Base-by-base conservation (phyloP, 2,113 vertebrate species). In the Oryzias javanicus region DNA sequence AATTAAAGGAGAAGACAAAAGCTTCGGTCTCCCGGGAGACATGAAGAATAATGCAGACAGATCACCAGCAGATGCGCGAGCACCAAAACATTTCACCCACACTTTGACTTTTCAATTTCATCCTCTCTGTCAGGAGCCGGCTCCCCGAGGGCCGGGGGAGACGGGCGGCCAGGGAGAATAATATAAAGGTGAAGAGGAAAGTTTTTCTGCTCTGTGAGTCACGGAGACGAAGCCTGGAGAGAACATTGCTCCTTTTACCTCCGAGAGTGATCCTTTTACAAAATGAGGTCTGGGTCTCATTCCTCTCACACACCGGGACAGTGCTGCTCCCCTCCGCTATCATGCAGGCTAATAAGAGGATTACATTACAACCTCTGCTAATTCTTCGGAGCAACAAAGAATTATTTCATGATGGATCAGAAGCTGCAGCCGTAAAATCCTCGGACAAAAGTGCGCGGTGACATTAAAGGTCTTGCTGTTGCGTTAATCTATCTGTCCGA, bases 281-380 rank as follows among this genome's bases (percentile, higher is more conserved):
- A 53, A 86, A 87, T 85, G 20, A 86, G 81, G 61, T 85, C 67
- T 64, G 63, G 65, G 52, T 12, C 62, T 65, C 57, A 59, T n/a
- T 19, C 42, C 55, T 49, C 51, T 50, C 27, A 22, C 60, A 71
- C 60, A 64, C 52, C 20, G 15, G 42, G 51, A 58, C 42, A 74
- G 64, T 66, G 46, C 63, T 41, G 68, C 76, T 52, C 60, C 67
- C 59, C 72, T 65, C 46, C 18, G 35, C 62, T 56, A 57, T 58
- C 60, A 60, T 64, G 55, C 73, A 54, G 44, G 55, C 59, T 86
- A 84, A 86, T 86, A 82, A 83, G 72, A 42, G 27, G 51, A 81
- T 77, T 60, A 47, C 56, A 84, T 78, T 65, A 80, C 46, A 70
- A 67, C 55, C 49, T 56, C 19, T 46, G 55, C 62, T 66, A 77